These are phyloP conservation scores for Illadopsis cleaveri DNA, from an alignment of 2,113 vertebrate genomes.

Conservation along the genomic window DNA sequence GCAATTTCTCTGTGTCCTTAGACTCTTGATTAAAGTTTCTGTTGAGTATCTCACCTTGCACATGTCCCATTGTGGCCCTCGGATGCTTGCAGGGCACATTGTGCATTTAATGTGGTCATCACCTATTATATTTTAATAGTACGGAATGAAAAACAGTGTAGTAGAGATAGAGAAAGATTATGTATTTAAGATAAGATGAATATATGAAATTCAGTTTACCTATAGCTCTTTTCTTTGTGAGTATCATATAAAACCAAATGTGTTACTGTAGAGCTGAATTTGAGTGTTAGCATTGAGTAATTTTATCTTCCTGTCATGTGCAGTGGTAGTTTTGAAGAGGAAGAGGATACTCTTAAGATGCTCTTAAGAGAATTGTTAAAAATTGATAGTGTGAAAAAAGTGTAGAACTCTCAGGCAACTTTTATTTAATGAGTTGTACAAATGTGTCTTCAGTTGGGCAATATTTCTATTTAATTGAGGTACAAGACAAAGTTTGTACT, in stretches of 20 bases:
- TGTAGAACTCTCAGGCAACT: neutral
- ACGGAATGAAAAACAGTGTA: neutral
- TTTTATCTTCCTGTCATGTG: neutral
- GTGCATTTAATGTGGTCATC: neutral
- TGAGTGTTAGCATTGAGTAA: neutral
- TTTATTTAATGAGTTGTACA: neutral
- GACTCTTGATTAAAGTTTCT: neutral
- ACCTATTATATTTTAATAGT: neutral
- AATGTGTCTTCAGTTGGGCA: neutral
- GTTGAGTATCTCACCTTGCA: neutral
- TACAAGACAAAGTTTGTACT: neutral
- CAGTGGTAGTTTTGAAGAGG: neutral
- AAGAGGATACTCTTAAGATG: neutral
- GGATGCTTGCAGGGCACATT: neutral
- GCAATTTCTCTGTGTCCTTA: neutral
- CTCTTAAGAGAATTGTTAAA: neutral
- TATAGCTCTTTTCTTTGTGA: neutral
- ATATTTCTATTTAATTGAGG: neutral
- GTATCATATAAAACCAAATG: fast-evolving
- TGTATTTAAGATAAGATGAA: neutral
- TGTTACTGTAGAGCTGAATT: neutral
- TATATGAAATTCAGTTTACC: neutral
- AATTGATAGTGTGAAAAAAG: neutral
- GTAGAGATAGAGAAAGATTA: neutral
- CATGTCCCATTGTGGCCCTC: neutral